These are phyloP conservation scores for Stictocephala bisonia DNA, from an alignment of 2,888 invertebrate genomes.

Conservation along the genomic window DNA sequence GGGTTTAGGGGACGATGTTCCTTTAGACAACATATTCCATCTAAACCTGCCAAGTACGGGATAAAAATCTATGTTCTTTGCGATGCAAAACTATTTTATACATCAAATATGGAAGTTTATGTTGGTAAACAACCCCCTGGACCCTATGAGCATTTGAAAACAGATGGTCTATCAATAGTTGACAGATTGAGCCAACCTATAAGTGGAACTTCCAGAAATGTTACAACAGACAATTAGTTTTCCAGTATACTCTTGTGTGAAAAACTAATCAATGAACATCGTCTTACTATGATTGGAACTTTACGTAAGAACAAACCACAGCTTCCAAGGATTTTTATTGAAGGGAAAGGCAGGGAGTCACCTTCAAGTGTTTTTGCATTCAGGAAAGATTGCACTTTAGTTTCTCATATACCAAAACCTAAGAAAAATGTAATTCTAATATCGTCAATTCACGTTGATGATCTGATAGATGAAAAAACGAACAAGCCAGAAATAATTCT, in stretches of 20 bases:
- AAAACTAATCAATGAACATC: no score
- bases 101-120: conserved; percentile 53
- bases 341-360: conserved; percentile 21
- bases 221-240: conserved; percentile 59
- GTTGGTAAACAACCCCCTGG: conserved; percentile 52
- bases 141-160: conserved; percentile 49
- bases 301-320: conserved; percentile 40
- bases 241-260: no score
- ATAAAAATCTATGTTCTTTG: conserved; percentile 59
- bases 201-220: conserved; percentile 51
- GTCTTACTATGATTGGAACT: no score
- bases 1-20: conserved; percentile 58
- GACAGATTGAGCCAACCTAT: conserved; percentile 50
- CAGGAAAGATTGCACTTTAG: conserved; percentile 34
- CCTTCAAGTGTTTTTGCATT: conserved; percentile 46
- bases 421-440: conserved; percentile 48
- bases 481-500: conserved; percentile 52
- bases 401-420: conserved; percentile 45
- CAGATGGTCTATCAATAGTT: conserved; percentile 45
- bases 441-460: conserved; percentile 47
- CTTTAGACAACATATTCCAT: conserved; percentile 59
- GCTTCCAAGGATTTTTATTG: conserved; percentile 40
- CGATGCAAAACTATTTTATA: conserved; percentile 51
- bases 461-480: conserved; percentile 44
- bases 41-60: conserved; percentile 61